These are phyloP conservation scores for Carcina quercana DNA, from an alignment of 2,888 invertebrate genomes.

Conservation along the genomic window DNA sequence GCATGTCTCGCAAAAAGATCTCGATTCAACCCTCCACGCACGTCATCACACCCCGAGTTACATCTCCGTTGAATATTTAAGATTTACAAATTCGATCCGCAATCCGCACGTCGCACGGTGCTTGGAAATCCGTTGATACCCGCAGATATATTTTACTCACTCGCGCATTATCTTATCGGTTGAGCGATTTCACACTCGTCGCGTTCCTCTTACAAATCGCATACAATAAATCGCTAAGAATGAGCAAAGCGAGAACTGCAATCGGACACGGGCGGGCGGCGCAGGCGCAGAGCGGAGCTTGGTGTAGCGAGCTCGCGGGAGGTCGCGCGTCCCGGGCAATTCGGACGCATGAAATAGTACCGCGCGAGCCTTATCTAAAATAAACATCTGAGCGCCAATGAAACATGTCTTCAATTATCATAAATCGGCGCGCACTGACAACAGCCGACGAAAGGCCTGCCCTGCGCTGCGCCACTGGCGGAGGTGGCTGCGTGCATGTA, in stretches of 20 bases:
- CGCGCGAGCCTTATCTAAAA: conserved; percentile 68
- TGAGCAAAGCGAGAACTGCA: conserved; percentile 51
- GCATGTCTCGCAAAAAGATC: conserved; percentile 42
- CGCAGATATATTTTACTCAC: conserved; percentile 28
- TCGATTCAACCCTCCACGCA: conserved; percentile 22
- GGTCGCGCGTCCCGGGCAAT: conserved; percentile 61
- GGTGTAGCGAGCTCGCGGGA: conserved; percentile 49
- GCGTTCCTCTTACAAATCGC: conserved; percentile 49
- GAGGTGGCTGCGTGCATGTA: conserved; percentile 33
- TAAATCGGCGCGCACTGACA: conserved; percentile 68
- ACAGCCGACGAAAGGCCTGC: conserved; percentile 56
- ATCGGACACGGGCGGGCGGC: conserved; percentile 43
- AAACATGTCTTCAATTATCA: conserved; percentile 74
- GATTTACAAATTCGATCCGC: conserved; percentile 26
- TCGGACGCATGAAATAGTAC: conserved; percentile 70
- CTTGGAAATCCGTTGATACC: conserved; percentile 23
- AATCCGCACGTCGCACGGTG: conserved; percentile 14
- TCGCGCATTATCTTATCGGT: conserved; percentile 38
- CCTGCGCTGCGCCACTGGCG: conserved; percentile 39
- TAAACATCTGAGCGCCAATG: conserved; percentile 71
- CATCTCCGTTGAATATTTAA: conserved; percentile 6
- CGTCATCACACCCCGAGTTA: conserved; percentile 18
- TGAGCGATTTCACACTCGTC: conserved; percentile 49
- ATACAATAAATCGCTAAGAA: conserved; percentile 54
- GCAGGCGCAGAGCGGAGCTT: too few relatives aligned